A percentile compares a stretch with the other conserved stretches of the same genome.
phyloP scores from a whole-genome alignment of 2,888 invertebrate species.

The Bembecia ichneumoniformis region DNA sequence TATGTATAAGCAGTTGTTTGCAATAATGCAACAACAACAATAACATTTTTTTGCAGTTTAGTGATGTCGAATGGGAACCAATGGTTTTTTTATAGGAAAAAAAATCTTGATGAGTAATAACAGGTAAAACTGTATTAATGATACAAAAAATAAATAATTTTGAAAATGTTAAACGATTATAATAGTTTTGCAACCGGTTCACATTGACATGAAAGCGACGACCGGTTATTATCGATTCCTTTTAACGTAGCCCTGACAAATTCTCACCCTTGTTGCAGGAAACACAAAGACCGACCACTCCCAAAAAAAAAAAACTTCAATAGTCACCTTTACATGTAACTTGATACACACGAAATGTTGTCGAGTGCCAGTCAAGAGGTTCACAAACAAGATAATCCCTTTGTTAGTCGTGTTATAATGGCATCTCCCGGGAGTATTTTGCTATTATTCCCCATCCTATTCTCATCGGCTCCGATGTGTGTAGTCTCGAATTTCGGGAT shows the following conservation, averaged over 20 bases:
- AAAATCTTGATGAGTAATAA: no score
- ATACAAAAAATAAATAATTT: no score
- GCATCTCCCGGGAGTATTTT: slow-evolving; percentile 45
- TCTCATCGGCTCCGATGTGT: slow-evolving; percentile 54
- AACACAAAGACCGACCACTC: slow-evolving; percentile 45
- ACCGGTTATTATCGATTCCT: slow-evolving; percentile 17
- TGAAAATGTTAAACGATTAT: no score
- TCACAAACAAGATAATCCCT: slow-evolving; percentile 70
- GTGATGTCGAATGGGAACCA: no score
- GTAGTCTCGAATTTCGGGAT: slow-evolving; percentile 60
- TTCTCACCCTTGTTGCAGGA: slow-evolving; percentile 43
- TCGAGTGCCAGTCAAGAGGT: slow-evolving; percentile 64
- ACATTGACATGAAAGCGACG: background rate
- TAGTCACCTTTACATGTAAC: slow-evolving; percentile 44
- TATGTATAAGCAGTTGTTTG: no score
- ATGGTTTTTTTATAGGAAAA: no score
- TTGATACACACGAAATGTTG: slow-evolving; percentile 59
- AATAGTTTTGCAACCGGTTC: no score
- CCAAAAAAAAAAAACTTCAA: slow-evolving; percentile 54
- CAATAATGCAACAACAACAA: no score
- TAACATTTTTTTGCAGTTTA: no score
- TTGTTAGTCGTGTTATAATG: slow-evolving; percentile 62
- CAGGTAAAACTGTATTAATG: no score
- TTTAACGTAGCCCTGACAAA: slow-evolving; percentile 35
- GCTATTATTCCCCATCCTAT: slow-evolving; percentile 59